Percentiles rank a stretch among this genome's conserved stretches.
Evolutionary conservation across 1,140 invertebrate genomes (phyloP).

Genomic region (Cecropterus lyciades): DNA sequence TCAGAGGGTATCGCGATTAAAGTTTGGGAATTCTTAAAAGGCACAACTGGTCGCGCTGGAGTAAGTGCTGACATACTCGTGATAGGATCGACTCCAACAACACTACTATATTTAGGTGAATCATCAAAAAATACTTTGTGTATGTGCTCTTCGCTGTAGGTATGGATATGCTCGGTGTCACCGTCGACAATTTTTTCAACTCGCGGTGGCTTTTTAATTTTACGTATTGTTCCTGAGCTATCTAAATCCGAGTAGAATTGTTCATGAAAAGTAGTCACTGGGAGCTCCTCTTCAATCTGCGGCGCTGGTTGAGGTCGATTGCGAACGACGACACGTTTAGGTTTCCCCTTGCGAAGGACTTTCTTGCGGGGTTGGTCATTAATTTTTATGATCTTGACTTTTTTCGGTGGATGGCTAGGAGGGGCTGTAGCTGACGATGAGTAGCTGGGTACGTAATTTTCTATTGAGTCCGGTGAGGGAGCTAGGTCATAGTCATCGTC

Average conservation of each 20-base stretch:
- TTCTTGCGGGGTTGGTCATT: conserved; percentile 71
- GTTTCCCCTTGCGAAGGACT: conserved; percentile 60
- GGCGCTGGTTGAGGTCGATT: conserved; percentile 45
- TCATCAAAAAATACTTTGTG: conserved; percentile 77
- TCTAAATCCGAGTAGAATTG: conserved; percentile 80
- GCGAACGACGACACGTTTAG: conserved; percentile 61
- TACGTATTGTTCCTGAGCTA: conserved; percentile 70
- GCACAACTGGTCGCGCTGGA: conserved; percentile 50
- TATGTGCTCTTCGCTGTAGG: conserved; percentile 81
- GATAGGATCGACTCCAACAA: conserved; percentile 56
- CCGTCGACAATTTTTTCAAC: conserved; percentile 83
- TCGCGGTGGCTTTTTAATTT: conserved; percentile 75
- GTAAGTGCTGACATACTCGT: conserved; percentile 55
- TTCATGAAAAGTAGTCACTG: conserved; percentile 73
- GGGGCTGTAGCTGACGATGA: conserved; percentile 43
- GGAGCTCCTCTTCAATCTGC: conserved; percentile 62
- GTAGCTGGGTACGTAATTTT: conserved; percentile 49
- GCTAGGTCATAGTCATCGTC: conserved; percentile 69
- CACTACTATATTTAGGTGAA: conserved; percentile 49
- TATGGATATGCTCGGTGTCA: conserved; percentile 82
- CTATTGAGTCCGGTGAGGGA: conserved; percentile 47
- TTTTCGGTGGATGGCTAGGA: conserved; percentile 54
- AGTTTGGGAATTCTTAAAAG: conserved; percentile 57
- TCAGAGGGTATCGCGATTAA: conserved; percentile 60
- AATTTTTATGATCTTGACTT: conserved; percentile 74